These are phyloP conservation scores for Drosophila bipectinata DNA, from an alignment of 1,140 invertebrate genomes.

Conservation along the genomic window DNA sequence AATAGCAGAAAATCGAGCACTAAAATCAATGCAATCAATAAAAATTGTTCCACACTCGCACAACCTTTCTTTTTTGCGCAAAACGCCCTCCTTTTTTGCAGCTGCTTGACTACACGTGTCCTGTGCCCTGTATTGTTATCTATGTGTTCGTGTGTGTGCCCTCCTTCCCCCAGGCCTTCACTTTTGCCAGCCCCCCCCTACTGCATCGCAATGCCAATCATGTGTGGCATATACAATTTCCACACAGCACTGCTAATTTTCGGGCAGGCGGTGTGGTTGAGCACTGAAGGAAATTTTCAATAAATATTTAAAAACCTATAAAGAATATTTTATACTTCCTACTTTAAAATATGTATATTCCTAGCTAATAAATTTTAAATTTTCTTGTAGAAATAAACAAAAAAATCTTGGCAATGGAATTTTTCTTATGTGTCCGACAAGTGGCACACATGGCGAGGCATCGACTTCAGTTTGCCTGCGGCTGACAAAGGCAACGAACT, in stretches of 20 bases:
- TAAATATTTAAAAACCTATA: too few species aligned
- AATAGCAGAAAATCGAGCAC: conserved; percentile 58
- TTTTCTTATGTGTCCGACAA: conserved; percentile 9
- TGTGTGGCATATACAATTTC: conserved; percentile 52
- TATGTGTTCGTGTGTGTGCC: not conserved
- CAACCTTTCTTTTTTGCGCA: not conserved
- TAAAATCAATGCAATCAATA: conserved; percentile 80
- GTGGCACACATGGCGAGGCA: conserved; percentile 30
- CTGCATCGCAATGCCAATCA: conserved; percentile 63
- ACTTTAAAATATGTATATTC: not conserved
- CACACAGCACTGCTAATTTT: conserved; percentile 57
- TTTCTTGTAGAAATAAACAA: not conserved
- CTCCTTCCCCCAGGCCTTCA: not conserved
- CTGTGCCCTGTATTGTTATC: conserved; percentile 17
- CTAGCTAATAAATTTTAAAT: not conserved
- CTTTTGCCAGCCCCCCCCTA: not conserved
- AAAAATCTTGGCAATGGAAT: not conserved
- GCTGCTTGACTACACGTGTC: conserved; percentile 46
- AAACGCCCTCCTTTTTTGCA: conserved; percentile 9
- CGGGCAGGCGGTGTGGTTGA: not conserved
- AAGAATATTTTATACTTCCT: too few species aligned
- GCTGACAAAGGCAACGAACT: conserved; percentile 65
- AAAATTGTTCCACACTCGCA: conserved; percentile 52
- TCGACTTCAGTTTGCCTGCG: conserved; percentile 39
- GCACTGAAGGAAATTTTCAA: not conserved